These are phyloP conservation scores for Phragmatobia fuliginosa DNA, from an alignment of 2,888 invertebrate genomes.

Conservation along the genomic window DNA sequence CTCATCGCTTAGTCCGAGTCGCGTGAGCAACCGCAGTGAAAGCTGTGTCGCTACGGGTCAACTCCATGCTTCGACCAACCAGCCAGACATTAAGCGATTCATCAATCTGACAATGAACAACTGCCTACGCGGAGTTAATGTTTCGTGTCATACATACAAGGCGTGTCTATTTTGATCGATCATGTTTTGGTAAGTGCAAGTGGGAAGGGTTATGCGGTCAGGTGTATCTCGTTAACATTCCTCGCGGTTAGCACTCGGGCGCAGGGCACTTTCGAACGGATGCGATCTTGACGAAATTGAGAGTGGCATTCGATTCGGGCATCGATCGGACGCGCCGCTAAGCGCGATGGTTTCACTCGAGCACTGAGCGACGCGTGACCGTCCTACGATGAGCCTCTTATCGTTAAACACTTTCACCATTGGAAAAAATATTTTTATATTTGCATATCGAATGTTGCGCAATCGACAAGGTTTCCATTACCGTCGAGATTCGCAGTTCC, in stretches of 20 bases:
- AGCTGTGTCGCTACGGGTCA: slow-evolving; percentile 39
- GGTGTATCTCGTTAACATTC: slow-evolving; percentile 52
- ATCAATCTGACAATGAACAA: not conserved
- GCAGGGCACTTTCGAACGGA: slow-evolving; percentile 51
- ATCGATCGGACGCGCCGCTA: slow-evolving; percentile 40
- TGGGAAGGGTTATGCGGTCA: not conserved
- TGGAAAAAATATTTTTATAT: slow-evolving; percentile 60
- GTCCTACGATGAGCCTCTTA: slow-evolving; percentile 29
- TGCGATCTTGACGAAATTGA: slow-evolving; percentile 66
- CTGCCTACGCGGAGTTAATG: not conserved
- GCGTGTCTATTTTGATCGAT: not conserved
- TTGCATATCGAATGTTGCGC: slow-evolving; percentile 62
- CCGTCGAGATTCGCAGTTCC: not conserved
- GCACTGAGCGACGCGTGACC: slow-evolving; percentile 19
- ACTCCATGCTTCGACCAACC: not conserved
- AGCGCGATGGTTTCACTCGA: slow-evolving; percentile 35
- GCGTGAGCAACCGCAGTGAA: slow-evolving; percentile 37
- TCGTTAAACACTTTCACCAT: slow-evolving; percentile 67
- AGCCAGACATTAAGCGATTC: not conserved
- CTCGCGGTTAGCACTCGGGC: slow-evolving; percentile 26
- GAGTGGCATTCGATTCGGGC: slow-evolving; percentile 63
- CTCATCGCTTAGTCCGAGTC: slow-evolving; percentile 23
- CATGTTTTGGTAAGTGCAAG: slow-evolving; percentile 3
- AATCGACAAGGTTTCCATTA: slow-evolving; percentile 35
- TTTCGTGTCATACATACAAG: not conserved